These are phyloP conservation scores for Enteromius fasciolatus DNA, from an alignment of 2,797 vertebrate genomes.

Conservation along the genomic window DNA sequence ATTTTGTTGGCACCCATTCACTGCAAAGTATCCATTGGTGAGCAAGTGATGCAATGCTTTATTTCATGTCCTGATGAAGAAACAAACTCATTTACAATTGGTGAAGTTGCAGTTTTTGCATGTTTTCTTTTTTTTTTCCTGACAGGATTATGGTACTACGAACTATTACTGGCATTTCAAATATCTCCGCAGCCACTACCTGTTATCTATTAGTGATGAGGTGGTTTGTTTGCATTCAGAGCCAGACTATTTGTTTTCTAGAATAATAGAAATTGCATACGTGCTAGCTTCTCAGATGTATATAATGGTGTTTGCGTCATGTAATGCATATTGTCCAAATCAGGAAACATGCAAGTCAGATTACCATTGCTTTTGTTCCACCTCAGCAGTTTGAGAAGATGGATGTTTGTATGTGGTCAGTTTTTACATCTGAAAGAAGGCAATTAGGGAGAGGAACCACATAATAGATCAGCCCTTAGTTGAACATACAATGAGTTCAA, in stretches of 20 bases:
- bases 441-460: conserved; percentile 37
- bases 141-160: neutral
- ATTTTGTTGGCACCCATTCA: neutral
- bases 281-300: neutral
- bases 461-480: conserved; percentile 43
- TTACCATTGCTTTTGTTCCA: conserved; percentile 56
- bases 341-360: conserved; percentile 42
- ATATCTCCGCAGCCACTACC: neutral
- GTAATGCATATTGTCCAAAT: conserved; percentile 46
- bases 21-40: neutral
- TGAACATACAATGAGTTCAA: conserved; percentile 33
- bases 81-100: neutral
- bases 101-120: neutral
- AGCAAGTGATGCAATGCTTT: neutral
- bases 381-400: conserved; percentile 34
- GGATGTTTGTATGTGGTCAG: conserved; percentile 24
- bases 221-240: conserved; percentile 64
- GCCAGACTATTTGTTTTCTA: conserved; percentile 17
- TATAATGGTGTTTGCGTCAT: neutral
- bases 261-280: conserved; percentile 45
- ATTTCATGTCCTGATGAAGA: neutral
- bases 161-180: neutral
- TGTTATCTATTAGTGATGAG: neutral
- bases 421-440: conserved; percentile 56
- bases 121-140: neutral